Evolutionary conservation across 2,797 vertebrate species (phyloP).

Genomic region (Brachymystax lenok): DNA sequence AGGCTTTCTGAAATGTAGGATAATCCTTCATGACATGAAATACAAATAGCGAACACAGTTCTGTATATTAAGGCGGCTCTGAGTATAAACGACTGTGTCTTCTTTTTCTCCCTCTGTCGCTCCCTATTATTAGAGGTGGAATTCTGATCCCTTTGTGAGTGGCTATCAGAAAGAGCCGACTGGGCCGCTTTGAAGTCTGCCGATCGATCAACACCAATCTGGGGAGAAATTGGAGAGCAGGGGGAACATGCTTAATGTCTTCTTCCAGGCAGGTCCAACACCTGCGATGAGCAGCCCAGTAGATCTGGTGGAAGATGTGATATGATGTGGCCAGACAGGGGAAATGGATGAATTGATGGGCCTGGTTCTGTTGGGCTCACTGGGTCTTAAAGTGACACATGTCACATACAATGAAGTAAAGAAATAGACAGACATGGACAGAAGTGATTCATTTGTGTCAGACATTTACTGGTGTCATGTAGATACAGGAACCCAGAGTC

Average conservation of each 20-base stretch:
- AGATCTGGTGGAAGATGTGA: not conserved
- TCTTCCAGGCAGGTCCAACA: conserved; percentile 5
- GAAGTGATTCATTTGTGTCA: conserved; percentile 4
- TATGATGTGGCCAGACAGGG: conserved; percentile 10
- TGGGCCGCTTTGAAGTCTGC: conserved; percentile 1
- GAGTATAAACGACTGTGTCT: conserved; percentile 1
- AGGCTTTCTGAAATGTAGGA: not conserved
- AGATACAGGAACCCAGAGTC: not conserved
- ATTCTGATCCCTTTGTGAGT: conserved; percentile 12
- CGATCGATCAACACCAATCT: conserved; percentile 25
- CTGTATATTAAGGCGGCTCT: not conserved
- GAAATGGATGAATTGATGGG: conserved; percentile 1
- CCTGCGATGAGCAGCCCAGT: not conserved
- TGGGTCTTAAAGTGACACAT: conserved; percentile 7
- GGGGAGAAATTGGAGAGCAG: conserved; percentile 17
- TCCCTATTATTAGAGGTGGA: conserved; percentile 19
- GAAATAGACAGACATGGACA: not conserved
- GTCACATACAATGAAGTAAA: not conserved
- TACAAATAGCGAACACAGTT: not conserved
- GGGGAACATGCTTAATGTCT: conserved; percentile 10
- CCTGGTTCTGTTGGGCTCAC: not conserved
- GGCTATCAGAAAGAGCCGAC: conserved; percentile 15
- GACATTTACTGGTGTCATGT: not conserved
- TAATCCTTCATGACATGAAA: not conserved
- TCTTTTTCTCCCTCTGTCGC: conserved; percentile 1